These are phyloP conservation scores for Rhopilema esculentum DNA, from an alignment of 30 jellyfish, hydroid and myxozoan species.

Conservation along the genomic window DNA sequence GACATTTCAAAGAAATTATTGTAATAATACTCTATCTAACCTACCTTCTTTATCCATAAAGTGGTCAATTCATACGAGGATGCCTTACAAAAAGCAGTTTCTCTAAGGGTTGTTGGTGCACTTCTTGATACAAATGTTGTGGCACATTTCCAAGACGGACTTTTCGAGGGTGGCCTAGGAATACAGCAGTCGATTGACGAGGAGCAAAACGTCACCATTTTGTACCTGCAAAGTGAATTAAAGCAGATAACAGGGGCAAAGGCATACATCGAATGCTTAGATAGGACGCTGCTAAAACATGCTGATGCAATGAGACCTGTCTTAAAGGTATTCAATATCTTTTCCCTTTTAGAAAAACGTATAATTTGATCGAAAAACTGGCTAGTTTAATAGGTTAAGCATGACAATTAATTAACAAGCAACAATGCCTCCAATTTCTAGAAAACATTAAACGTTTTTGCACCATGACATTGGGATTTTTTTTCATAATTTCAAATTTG, in stretches of 20 bases:
- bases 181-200: conserved; percentile 13
- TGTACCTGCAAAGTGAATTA: background rate
- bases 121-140: conserved; percentile 51
- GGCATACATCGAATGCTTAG: conserved; percentile 25
- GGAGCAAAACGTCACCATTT: conserved; percentile 30
- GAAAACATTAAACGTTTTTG: no score
- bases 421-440: no score
- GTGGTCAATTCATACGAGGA: conserved; percentile 34
- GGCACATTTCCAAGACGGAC: conserved; percentile 30
- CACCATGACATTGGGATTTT: no score
- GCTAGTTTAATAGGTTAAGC: no score
- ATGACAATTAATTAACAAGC: no score
- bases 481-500: no score
- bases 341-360: no score
- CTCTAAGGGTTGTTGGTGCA: conserved; percentile 22
- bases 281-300: background rate
- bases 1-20: no score
- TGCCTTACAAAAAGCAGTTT: conserved; percentile 34
- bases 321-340: conserved; percentile 8
- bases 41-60: no score
- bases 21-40: no score
- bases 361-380: no score
- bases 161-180: background rate
- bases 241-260: background rate
- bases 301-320: conserved; percentile 10